phyloP scores from a whole-genome alignment of 2,113 vertebrate genomes.

The Columba janthina region DNA sequence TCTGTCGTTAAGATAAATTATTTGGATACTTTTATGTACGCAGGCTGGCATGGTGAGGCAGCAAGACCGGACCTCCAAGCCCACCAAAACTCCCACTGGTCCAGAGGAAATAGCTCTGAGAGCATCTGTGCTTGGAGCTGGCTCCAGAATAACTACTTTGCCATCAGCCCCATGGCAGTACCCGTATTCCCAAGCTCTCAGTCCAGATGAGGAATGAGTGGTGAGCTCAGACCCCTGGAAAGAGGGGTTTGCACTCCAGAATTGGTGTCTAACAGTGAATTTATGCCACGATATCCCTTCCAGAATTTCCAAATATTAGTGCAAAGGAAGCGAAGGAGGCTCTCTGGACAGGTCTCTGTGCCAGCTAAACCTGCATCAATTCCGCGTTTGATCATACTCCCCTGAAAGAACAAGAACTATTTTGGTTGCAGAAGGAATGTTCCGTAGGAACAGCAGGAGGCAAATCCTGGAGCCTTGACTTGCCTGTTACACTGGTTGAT shows the following conservation, averaged over 20 bases:
- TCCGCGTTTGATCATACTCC: not conserved
- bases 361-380: slow-evolving; percentile 2
- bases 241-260: not conserved
- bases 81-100: slow-evolving; percentile 62
- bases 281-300: not conserved
- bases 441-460: not conserved
- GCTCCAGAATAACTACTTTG: slow-evolving; percentile 13
- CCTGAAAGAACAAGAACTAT: not conserved
- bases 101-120: slow-evolving; percentile 52
- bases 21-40: not conserved
- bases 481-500: not conserved
- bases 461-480: not conserved
- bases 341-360: not conserved
- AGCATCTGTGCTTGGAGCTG: slow-evolving; percentile 1
- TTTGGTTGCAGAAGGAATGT: not conserved
- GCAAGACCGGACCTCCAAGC: slow-evolving; percentile 34
- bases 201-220: not conserved
- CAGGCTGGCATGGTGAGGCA: not conserved
- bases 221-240: not conserved
- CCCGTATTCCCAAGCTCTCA: not conserved
- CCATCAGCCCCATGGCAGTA: not conserved
- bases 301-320: not conserved
- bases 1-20: not conserved
- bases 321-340: not conserved
- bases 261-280: not conserved